Percentiles rank a stretch among this genome's conserved stretches.
Evolutionary conservation across 2,797 vertebrate species (phyloP).

Genomic region (Steatocranus sp.): DNA sequence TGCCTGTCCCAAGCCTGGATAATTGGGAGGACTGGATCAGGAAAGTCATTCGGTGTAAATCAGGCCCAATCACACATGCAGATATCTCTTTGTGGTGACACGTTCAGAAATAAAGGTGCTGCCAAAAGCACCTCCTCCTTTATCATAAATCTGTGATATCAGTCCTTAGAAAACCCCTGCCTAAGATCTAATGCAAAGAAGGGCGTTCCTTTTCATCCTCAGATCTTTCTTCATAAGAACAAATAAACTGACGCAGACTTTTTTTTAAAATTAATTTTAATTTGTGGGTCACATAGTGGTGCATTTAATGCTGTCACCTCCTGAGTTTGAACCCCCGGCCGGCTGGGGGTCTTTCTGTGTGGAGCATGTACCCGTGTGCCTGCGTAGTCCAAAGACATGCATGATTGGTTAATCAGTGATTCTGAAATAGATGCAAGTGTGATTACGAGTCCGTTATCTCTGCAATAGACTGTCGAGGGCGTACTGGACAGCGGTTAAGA

Average conservation of each 20-base stretch:
- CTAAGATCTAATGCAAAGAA: not conserved
- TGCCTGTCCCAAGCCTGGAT: not conserved
- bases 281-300: not conserved
- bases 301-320: not conserved
- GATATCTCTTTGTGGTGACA: not conserved
- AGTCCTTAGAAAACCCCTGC: not conserved
- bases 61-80: not conserved
- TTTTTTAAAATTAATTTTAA: not conserved
- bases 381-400: not conserved
- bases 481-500: not conserved
- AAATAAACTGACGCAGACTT: not conserved
- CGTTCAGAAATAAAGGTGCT: accelerated
- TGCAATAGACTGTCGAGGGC: not conserved
- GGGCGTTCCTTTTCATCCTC: not conserved
- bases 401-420: not conserved
- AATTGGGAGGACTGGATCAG: not conserved
- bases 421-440: not conserved
- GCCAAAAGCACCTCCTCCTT: not conserved
- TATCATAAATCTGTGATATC: not conserved
- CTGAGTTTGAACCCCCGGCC: not conserved
- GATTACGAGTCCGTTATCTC: not conserved
- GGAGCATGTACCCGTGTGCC: not conserved
- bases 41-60: not conserved
- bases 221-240: not conserved
- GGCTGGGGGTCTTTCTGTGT: not conserved